Evolutionary conservation across 2,888 invertebrate species (phyloP), one percentile per base, ranked within the genome.

Genomic region (Odontothrips loti): DNA sequence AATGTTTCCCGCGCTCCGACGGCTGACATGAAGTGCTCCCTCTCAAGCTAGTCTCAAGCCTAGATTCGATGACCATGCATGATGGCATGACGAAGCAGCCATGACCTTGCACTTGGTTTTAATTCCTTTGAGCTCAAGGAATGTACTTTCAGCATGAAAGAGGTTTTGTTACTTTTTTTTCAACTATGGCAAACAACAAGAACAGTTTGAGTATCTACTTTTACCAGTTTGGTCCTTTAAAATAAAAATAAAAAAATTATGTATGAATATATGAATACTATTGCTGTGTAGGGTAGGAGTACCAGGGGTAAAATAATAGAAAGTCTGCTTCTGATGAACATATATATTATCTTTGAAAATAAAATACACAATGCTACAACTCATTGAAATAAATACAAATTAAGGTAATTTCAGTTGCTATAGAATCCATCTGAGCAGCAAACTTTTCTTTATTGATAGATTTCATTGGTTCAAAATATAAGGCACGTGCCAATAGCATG

Each of bases 321-420:
- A 27, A 23, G 12, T 27, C n/a, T 12, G 2, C 34, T 75, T 75
- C 23, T 75, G 23, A 75, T 75, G 23, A 75, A 75, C 68, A 75
- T 75, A 27, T 75, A 75, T 75, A 75, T 75, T 75, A 23, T 75
- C 68, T 75, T 75, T 75, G 68, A 75, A 75, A 75, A 75, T 75
- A 75, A 75, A 75, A 75, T 75, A 75, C 58, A 58, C 68, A 75
- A 8, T 75, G 23, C 27, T 75, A 75, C 68, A 75, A 75, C 27
- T 75, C 27, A 27, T 75, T n/a, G 68, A 27, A 75, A 75, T 75
- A 75, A 75, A 75, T 75, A 75, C 68, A 75, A 23, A 27, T 58
- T 15, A 58, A 43, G 6, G 20, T 15, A 58, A 58, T 58, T 58
- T 58, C 58, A 58, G 17, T 58, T 58, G 20, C 58, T 58, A 58